Conservation (phyloP, 2,888 invertebrate genomes). For the Sesia apiformis region DNA sequence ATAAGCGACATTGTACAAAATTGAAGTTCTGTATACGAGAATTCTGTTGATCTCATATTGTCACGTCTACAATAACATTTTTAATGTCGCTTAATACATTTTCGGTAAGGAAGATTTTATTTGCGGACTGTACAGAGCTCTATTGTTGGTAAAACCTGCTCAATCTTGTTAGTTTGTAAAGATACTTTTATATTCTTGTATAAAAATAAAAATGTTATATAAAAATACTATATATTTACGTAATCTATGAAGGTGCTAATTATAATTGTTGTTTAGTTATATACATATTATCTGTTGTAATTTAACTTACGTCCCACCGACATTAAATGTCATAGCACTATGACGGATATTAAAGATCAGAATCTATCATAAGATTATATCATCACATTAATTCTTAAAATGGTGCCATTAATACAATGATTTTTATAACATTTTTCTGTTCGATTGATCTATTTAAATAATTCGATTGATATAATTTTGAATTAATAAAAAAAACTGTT, state of each 20-base stretch:
- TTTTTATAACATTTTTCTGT: too few species aligned
- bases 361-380: too few species aligned
- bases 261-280: conserved; percentile 10
- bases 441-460: too few species aligned
- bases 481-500: too few species aligned
- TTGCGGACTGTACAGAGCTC: background rate
- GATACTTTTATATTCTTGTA: conserved; percentile 6
- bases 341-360: too few species aligned
- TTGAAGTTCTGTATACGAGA: too few species aligned
- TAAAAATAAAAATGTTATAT: background rate
- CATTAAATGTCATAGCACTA: background rate
- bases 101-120: background rate
- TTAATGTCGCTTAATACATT: background rate
- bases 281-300: background rate
- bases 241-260: conserved; percentile 23
- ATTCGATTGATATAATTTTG: too few species aligned
- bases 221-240: conserved; percentile 13
- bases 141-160: conserved; percentile 27
- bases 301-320: conserved; percentile 10
- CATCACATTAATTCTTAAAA: too few species aligned
- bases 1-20: too few species aligned
- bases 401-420: too few species aligned
- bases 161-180: conserved; percentile 32
- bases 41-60: too few species aligned
- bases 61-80: background rate